Evolutionary conservation across 1,140 invertebrate genomes (phyloP).

Genomic region (Coboldia fuscipes): DNA sequence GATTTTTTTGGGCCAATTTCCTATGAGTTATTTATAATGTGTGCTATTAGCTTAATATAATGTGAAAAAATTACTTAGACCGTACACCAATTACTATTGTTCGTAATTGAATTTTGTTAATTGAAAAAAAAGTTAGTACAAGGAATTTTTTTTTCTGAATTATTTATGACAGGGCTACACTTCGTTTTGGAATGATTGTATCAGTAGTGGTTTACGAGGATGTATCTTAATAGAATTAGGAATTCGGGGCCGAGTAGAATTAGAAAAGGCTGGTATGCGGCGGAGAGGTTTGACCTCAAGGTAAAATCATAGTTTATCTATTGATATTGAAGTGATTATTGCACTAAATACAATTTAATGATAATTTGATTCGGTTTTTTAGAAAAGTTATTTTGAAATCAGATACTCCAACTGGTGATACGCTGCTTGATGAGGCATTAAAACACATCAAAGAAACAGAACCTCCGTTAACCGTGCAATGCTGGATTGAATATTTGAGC

Average conservation of each 20-base stretch:
- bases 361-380: constrained; percentile 20
- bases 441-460: constrained; percentile 97
- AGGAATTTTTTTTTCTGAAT: too few relatives aligned
- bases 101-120: too few relatives aligned
- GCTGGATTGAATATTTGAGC: constrained; percentile 99
- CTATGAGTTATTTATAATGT: too few relatives aligned
- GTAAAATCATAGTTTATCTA: constrained; percentile 23
- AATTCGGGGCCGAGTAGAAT: constrained; percentile 78
- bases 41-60: too few relatives aligned
- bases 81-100: too few relatives aligned
- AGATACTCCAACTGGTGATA: constrained; percentile 91
- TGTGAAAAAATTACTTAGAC: too few relatives aligned
- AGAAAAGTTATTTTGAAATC: constrained; percentile 37
- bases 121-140: too few relatives aligned
- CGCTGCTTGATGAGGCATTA: constrained; percentile 91
- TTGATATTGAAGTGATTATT: too few relatives aligned
- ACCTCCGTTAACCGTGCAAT: constrained; percentile 90
- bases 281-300: constrained; percentile 70
- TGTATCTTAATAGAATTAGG: constrained; percentile 97
- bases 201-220: constrained; percentile 93
- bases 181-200: constrained; percentile 99
- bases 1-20: too few relatives aligned
- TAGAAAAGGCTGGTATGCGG: constrained; percentile 92
- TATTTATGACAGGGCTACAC: constrained; percentile 78
- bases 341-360: too few relatives aligned